Evolutionary conservation across 2,888 invertebrate genomes (phyloP).

Genomic region (Cyaniris semiargus): DNA sequence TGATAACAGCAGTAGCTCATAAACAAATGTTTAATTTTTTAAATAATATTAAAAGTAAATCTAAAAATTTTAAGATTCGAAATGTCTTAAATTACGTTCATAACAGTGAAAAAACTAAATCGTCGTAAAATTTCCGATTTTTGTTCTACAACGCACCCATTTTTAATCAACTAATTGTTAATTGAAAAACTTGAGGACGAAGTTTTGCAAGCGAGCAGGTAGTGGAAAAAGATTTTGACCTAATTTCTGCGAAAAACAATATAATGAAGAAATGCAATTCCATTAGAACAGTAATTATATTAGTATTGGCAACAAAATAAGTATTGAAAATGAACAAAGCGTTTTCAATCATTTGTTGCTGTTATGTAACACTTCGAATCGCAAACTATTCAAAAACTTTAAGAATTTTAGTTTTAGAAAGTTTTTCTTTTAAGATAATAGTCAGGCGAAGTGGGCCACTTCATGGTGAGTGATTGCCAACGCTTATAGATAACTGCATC

Average conservation of each 20-base stretch:
- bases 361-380: background rate
- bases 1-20: background rate
- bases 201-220: conserved; percentile 35
- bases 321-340: background rate
- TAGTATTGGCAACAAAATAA: conserved; percentile 19
- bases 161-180: conserved; percentile 73
- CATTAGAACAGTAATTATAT: conserved; percentile 31
- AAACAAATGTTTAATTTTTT: too few relatives aligned
- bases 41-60: too few relatives aligned
- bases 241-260: conserved; percentile 56
- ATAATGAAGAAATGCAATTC: conserved; percentile 37
- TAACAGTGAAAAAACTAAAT: background rate
- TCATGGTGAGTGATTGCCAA: conserved; percentile 16
- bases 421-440: conserved; percentile 1
- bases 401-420: background rate
- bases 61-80: background rate
- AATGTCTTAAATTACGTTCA: background rate
- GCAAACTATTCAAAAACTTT: background rate
- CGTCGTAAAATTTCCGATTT: background rate
- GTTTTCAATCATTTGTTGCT: background rate
- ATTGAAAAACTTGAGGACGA: conserved; percentile 65
- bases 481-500: conserved; percentile 21
- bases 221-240: conserved; percentile 54
- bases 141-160: conserved; percentile 34
- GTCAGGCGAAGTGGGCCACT: conserved; percentile 9